Conservation (phyloP, 2,888 invertebrate species). For the Ellobium chinense region DNA sequence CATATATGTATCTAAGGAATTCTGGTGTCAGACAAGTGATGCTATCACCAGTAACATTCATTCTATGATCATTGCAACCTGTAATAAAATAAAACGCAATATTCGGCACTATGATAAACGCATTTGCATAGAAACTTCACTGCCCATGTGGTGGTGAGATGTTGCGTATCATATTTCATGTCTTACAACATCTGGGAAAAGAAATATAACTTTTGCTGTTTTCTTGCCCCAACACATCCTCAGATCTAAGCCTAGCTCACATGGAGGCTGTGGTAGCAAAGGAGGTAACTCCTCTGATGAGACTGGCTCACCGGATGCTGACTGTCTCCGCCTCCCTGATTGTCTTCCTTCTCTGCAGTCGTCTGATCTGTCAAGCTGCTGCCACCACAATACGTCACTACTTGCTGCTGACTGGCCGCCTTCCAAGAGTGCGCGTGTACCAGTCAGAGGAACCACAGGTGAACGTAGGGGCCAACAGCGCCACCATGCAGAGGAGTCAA, state of each 20-base stretch:
- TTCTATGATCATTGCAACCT: no score
- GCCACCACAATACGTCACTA: slow-evolving; percentile 63
- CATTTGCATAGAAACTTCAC: no score
- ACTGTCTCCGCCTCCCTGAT: slow-evolving; percentile 32
- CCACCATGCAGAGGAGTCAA: slow-evolving; percentile 65
- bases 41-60: no score
- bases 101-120: no score
- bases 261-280: slow-evolving; percentile 43
- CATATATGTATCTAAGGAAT: no score
- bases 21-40: no score
- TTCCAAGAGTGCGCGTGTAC: slow-evolving; percentile 58
- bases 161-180: no score
- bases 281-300: slow-evolving; percentile 60
- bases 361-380: slow-evolving; percentile 64
- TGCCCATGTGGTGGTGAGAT: no score
- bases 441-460: slow-evolving; percentile 50
- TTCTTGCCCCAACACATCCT: no score
- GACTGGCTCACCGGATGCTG: slow-evolving; percentile 29
- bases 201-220: no score
- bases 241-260: slow-evolving; percentile 49
- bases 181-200: no score
- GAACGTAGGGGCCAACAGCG: slow-evolving; percentile 41
- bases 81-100: no score
- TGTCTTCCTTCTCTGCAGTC: slow-evolving; percentile 32
- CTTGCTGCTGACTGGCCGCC: slow-evolving; percentile 60